Evolutionary conservation across 2,797 vertebrate species (phyloP).

Genomic region (Borostomias antarcticus): DNA sequence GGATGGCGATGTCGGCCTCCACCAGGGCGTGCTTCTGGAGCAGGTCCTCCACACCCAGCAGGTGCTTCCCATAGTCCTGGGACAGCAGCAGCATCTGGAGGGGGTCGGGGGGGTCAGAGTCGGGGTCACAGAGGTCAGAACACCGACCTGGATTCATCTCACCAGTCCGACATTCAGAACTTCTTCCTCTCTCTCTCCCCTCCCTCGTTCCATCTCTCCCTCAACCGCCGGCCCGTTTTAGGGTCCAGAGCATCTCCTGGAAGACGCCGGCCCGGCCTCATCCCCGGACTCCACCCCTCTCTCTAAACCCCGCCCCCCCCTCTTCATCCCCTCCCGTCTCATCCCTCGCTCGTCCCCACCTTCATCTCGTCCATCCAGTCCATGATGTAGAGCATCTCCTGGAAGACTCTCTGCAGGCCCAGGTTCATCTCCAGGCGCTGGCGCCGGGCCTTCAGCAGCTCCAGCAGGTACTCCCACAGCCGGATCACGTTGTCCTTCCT

Average conservation of each 20-base stretch:
- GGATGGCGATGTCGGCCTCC: slow-evolving; percentile 93
- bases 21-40: slow-evolving; percentile 96
- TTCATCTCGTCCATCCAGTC: slow-evolving; percentile 99
- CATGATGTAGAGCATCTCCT: slow-evolving; percentile 99
- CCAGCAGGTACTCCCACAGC: slow-evolving; percentile 96
- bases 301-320: not conserved
- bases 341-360: slow-evolving; percentile 69
- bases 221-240: too few species aligned
- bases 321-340: too few species aligned
- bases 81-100: slow-evolving; percentile 91
- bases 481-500: slow-evolving; percentile 95
- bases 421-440: slow-evolving; percentile 91
- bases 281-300: not conserved
- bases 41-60: slow-evolving; percentile 95
- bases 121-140: not conserved
- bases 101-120: not conserved
- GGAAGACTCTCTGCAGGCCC: slow-evolving; percentile 94
- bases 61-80: slow-evolving; percentile 96
- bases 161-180: not conserved
- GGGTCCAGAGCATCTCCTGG: not conserved
- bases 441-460: slow-evolving; percentile 89
- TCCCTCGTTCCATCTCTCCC: slow-evolving; percentile 3
- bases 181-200: not conserved
- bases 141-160: not conserved
- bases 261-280: too few species aligned